Conservation (phyloP, 1,140 invertebrate genomes). For the Neotoxoptera formosana region DNA sequence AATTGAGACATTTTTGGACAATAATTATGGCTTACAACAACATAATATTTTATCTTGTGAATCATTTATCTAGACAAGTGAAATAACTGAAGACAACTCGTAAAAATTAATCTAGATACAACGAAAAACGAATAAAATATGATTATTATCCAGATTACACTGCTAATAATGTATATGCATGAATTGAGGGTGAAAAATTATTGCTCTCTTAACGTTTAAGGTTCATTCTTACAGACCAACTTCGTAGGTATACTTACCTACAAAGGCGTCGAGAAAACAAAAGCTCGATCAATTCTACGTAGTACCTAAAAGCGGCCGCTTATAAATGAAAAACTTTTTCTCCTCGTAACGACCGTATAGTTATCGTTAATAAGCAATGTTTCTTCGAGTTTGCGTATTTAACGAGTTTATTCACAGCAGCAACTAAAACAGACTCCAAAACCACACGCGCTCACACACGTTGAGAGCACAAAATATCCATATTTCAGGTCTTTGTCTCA, state of each 20-base stretch:
- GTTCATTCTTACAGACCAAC: no score
- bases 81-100: no score
- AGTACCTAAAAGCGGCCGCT: neutral
- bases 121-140: no score
- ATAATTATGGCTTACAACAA: no score
- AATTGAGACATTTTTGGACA: no score
- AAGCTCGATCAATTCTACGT: neutral
- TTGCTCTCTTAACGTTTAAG: no score
- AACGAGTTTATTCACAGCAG: neutral
- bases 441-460: neutral
- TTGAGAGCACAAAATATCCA: neutral
- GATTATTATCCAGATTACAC: no score
- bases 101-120: no score
- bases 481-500: neutral
- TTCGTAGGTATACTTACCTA: neutral
- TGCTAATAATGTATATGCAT: no score
- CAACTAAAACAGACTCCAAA: neutral
- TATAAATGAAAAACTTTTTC: neutral
- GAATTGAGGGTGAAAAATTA: no score
- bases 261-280: neutral
- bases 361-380: neutral
- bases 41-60: no score
- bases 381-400: neutral
- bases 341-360: neutral
- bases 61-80: no score